These are phyloP conservation scores for Melanostoma mellinum DNA, from an alignment of 2,888 invertebrate species.

Conservation along the genomic window DNA sequence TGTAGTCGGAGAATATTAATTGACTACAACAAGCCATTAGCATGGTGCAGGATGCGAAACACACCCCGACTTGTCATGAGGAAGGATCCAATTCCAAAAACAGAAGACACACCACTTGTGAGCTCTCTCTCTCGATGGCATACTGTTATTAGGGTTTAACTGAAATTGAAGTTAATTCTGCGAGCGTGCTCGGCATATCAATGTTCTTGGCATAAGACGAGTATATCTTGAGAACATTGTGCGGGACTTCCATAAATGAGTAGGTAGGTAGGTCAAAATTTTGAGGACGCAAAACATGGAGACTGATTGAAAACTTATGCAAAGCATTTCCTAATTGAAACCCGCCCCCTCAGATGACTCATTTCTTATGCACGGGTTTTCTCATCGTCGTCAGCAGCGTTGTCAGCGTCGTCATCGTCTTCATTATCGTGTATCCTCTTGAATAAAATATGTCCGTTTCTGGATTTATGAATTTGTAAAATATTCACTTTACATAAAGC, in stretches of 20 bases:
- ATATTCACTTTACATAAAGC: constrained; percentile 19
- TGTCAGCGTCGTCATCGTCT: not conserved
- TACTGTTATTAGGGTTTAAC: constrained; percentile 68
- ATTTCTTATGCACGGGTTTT: constrained; percentile 52
- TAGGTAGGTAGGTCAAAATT: constrained; percentile 52
- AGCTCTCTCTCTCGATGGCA: constrained; percentile 22
- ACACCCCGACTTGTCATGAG: constrained; percentile 36
- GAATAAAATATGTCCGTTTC: constrained; percentile 32
- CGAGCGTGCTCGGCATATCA: constrained; percentile 64
- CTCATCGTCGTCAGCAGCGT: not conserved
- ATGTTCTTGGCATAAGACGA: constrained; percentile 24
- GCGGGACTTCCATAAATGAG: constrained; percentile 23
- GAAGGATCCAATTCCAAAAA: constrained; percentile 43
- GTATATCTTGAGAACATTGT: constrained; percentile 15
- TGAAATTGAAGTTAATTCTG: constrained; percentile 72
- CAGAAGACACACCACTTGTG: constrained; percentile 65
- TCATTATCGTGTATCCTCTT: constrained; percentile 1
- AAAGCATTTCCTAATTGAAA: constrained; percentile 47
- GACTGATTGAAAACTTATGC: constrained; percentile 63
- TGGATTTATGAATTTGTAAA: constrained; percentile 16
- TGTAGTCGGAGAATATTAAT: constrained; percentile 66
- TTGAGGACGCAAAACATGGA: not conserved
- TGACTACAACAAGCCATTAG: constrained; percentile 72
- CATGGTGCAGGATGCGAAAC: constrained; percentile 65
- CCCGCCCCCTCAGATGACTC: constrained; percentile 40